Evolutionary conservation across 2,888 invertebrate genomes (phyloP).

Genomic region (Cataglyphis cursor): DNA sequence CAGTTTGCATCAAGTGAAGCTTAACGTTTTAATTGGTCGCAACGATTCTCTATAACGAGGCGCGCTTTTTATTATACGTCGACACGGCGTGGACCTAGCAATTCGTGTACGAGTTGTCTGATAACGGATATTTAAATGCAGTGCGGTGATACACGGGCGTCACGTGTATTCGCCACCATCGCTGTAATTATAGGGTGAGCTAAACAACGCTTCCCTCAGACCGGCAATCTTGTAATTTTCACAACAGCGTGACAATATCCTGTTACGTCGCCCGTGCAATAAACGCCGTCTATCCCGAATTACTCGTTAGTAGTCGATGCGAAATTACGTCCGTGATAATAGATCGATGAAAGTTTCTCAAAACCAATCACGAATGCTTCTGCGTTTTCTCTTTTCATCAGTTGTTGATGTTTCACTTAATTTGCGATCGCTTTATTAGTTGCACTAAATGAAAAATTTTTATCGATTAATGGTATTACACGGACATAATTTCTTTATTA

Average conservation of each 20-base stretch:
- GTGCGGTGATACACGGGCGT: conserved; percentile 26
- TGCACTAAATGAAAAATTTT: not conserved
- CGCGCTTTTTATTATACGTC: conserved; percentile 18
- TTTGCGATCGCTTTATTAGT: not conserved
- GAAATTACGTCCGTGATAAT: conserved; percentile 11
- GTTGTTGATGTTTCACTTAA: not conserved
- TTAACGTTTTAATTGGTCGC: conserved; percentile 4
- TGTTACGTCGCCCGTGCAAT: conserved; percentile 29
- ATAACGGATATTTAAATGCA: conserved; percentile 50
- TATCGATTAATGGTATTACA: not conserved
- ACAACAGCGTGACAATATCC: conserved; percentile 46
- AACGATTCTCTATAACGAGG: conserved; percentile 14
- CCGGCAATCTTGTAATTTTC: conserved; percentile 59
- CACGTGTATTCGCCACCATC: conserved; percentile 37
- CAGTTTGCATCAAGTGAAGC: not conserved
- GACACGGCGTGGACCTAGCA: not conserved
- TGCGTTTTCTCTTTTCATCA: not conserved
- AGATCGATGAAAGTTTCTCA: not conserved
- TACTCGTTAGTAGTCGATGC: conserved; percentile 28
- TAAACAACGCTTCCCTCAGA: conserved; percentile 50
- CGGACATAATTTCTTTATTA: not conserved
- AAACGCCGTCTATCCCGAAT: conserved; percentile 7
- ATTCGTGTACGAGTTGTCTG: conserved; percentile 10
- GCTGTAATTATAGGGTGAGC: conserved; percentile 51
- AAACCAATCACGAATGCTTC: not conserved